Base-by-base conservation (phyloP, 1,140 invertebrate species). In the Akabosia matsudoensis region DNA sequence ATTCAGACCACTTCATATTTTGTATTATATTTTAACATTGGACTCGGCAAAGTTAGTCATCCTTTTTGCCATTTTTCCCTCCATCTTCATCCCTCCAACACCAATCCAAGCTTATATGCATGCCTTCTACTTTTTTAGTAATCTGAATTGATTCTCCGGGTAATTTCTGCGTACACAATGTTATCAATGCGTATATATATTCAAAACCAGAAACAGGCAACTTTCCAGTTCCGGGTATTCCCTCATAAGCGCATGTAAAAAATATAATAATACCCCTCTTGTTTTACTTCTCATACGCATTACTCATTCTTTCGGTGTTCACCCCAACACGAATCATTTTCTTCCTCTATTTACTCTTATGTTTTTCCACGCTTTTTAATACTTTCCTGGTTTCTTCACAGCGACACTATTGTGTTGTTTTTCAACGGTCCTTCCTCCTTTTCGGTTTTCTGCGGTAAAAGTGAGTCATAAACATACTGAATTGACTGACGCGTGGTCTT, bases 111-210 rank as follows among this genome's bases (percentile, higher is more conserved):
- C 18, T 10, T 45, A 45, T 45, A 45, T 45, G 37, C 37, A 45
- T n/a, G n/a, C 61, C 1, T 7, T n/a, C 4, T 31, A 45, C 37
- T 52, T 76, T 67, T 22, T 31, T 74, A 51, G 76, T 80, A 80
- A 80, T 80, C 76, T 75, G 70, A 78, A 78, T 80, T 76, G 79
- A 80, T 78, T 80, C 74, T n/a, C 52, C n/a, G 72, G 45, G 33
- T 74, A 74, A 51, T 74, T 74, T 74, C 33, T 31, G 33, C 45
- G 70, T 37, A 72, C 45, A 31, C 28, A 67, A n/a, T 28, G 28
- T 67, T 67, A 67, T 67, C 31, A 30, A 67, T 67, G 61, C 61
- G 61, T 67, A n/a, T n/a, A n/a, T n/a, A n/a, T n/a, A 67, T 10
- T 67, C 61, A 67, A 67, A 67, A 67, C 61, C 61, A 30, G n/a